Conservation (phyloP, 2,797 vertebrate genomes). For the Poecile montanus region DNA sequence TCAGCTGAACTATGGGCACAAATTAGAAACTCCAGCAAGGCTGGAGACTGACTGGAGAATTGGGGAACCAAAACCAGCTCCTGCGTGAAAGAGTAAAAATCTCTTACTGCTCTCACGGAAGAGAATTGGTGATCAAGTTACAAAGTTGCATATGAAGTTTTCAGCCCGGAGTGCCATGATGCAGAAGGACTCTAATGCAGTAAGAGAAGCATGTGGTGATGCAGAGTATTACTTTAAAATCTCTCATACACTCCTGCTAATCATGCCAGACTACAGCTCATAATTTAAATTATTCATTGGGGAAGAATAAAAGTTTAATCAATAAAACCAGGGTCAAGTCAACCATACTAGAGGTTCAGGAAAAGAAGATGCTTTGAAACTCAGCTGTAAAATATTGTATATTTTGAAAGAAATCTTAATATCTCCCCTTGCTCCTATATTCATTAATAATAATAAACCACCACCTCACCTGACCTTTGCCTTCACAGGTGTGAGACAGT, state of each 20-base stretch:
- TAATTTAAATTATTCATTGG: slow-evolving; percentile 72
- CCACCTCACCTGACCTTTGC: slow-evolving; percentile 40
- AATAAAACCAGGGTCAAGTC: slow-evolving; percentile 70
- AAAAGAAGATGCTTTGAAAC: slow-evolving; percentile 28
- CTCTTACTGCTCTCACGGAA: background rate
- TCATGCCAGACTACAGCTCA: slow-evolving; percentile 33
- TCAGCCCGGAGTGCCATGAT: background rate
- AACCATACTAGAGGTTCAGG: slow-evolving; percentile 22
- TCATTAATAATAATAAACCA: slow-evolving; percentile 66
- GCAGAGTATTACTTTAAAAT: slow-evolving; percentile 14
- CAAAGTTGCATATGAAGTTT: background rate
- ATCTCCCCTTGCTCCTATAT: background rate
- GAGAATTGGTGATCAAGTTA: background rate
- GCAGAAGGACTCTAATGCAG: background rate
- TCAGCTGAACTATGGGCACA: background rate
- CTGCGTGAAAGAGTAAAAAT: background rate
- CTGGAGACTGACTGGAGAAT: background rate
- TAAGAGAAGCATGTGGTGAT: background rate
- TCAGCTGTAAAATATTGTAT: slow-evolving; percentile 5
- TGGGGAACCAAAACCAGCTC: background rate
- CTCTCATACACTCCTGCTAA: background rate
- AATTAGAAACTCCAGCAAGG: background rate
- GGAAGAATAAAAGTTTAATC: slow-evolving; percentile 74
- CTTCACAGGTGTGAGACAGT: slow-evolving; percentile 26
- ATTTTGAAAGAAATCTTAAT: slow-evolving; percentile 35